Evolutionary conservation across 2,888 invertebrate species (phyloP).

Genomic region (Cepaea hortensis): DNA sequence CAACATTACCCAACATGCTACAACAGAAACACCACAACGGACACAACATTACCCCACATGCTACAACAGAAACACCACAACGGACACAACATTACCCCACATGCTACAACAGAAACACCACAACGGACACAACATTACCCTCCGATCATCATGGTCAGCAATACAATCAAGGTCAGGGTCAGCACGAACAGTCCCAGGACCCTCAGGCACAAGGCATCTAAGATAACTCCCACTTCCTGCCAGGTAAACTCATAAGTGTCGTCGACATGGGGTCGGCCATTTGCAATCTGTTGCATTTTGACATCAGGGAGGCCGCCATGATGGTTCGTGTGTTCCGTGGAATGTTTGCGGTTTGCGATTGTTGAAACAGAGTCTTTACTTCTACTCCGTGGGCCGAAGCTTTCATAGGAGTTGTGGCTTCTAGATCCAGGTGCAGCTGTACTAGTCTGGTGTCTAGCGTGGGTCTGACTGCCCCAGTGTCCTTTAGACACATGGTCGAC

Average conservation of each 20-base stretch:
- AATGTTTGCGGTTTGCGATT: not conserved
- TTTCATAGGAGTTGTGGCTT: not conserved
- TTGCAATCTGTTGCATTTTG: not conserved
- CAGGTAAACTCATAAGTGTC: slow-evolving; percentile 25
- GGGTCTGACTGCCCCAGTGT: not conserved
- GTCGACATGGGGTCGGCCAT: not conserved
- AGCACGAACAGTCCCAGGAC: slow-evolving; percentile 34
- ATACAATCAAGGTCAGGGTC: slow-evolving; percentile 31
- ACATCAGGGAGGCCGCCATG: not conserved
- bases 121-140: slow-evolving; percentile 3
- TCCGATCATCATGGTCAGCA: slow-evolving; percentile 37
- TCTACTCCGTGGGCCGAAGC: not conserved
- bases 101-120: not conserved
- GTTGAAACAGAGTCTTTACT: not conserved
- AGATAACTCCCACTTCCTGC: slow-evolving; percentile 36
- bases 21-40: not conserved
- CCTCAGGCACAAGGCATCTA: slow-evolving; percentile 41
- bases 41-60: slow-evolving; percentile 25
- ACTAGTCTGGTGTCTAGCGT: too few relatives aligned
- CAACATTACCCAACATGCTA: slow-evolving; percentile 3
- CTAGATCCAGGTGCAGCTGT: not conserved
- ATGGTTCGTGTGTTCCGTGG: too few relatives aligned
- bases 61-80: not conserved
- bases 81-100: not conserved
- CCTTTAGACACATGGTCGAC: not conserved